Percentiles rank a stretch among this genome's conserved stretches.
Evolutionary conservation across 2,888 invertebrate genomes (phyloP).

Genomic region (Amiota mariae): DNA sequence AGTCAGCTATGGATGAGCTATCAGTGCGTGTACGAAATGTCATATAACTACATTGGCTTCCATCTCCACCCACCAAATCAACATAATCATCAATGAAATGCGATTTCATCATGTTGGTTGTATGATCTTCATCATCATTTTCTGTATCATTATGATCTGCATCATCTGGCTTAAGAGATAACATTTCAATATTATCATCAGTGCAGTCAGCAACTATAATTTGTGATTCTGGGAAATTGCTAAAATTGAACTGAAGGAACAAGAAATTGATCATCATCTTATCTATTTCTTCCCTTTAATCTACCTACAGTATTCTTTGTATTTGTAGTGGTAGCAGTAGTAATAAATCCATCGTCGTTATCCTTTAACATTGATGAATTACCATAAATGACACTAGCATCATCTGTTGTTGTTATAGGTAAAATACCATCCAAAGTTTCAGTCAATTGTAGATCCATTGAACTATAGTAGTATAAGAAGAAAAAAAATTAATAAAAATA

Average conservation of each 20-base stretch:
- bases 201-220: constrained; percentile 42
- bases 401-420: constrained; percentile 67
- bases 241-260: constrained; percentile 62
- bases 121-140: constrained; percentile 40
- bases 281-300: background rate
- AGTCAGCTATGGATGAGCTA: constrained; percentile 72
- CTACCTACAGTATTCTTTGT: constrained; percentile 65
- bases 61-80: constrained; percentile 49
- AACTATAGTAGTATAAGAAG: constrained; percentile 38
- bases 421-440: constrained; percentile 72
- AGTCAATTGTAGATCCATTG: constrained; percentile 66
- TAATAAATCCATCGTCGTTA: constrained; percentile 50
- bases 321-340: constrained; percentile 27
- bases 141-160: constrained; percentile 50
- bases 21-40: constrained; percentile 71
- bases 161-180: constrained; percentile 63
- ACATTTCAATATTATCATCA: constrained; percentile 57
- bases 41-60: constrained; percentile 63
- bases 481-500: background rate
- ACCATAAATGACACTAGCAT: constrained; percentile 43
- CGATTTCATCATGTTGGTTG: constrained; percentile 24
- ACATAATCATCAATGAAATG: background rate
- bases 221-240: constrained; percentile 60
- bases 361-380: constrained; percentile 51
- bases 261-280: background rate